Percentiles rank a stretch among this genome's conserved stretches.
Evolutionary conservation across 2,888 invertebrate genomes (phyloP).

Genomic region (Urechis unicinctus): DNA sequence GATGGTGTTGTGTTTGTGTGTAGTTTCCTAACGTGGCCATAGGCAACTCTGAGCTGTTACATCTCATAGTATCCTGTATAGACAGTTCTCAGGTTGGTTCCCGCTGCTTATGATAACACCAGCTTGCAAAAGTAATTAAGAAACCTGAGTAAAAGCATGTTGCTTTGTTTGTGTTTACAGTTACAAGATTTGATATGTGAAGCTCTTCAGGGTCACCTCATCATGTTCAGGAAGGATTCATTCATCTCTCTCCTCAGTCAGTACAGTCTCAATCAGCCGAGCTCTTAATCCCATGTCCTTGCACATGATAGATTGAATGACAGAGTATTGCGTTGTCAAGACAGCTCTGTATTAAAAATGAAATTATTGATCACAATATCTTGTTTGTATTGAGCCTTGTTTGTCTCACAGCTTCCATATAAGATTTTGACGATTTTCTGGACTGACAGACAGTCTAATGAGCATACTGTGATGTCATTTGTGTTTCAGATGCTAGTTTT

Average conservation of each 20-base stretch:
- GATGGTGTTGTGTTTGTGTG: conserved; percentile 8
- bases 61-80: conserved; percentile 81
- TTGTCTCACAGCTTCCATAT: not conserved
- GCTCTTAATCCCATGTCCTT: no score
- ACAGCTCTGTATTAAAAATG: not conserved
- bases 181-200: conserved; percentile 84
- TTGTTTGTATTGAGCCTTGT: not conserved
- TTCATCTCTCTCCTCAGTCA: conserved; percentile 52
- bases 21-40: conserved; percentile 75
- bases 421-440: not conserved
- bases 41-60: conserved; percentile 80
- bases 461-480: not conserved
- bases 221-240: conserved; percentile 54
- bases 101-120: not conserved
- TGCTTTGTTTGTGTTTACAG: conserved; percentile 54
- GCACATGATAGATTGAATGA: no score
- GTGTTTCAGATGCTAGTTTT: conserved; percentile 67
- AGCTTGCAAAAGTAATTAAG: no score
- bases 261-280: no score
- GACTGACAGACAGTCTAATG: not conserved
- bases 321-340: not conserved
- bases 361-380: not conserved
- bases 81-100: conserved; percentile 62
- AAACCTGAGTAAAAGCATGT: no score
- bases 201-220: conserved; percentile 75